Base-by-base conservation (phyloP, 1,140 invertebrate species). In the Penaeus indicus region DNA sequence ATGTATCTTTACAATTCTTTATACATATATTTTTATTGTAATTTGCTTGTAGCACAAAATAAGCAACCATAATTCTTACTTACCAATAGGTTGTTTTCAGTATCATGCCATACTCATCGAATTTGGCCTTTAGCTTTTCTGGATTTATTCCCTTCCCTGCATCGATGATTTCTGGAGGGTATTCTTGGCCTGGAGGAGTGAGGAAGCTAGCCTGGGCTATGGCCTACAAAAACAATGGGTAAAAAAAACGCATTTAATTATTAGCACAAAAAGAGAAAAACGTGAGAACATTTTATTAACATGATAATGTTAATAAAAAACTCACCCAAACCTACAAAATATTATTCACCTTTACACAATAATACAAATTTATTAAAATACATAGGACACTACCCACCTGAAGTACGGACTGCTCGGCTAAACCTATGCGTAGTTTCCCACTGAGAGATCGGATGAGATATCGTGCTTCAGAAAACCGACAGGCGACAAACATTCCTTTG, bases 351-450 rank as follows among this genome's bases (percentile, higher is more conserved):
- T 54, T 5, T 16, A 54, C 8, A 54, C 54, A 13, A 54, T 54
- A 54, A 54, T 13, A 54, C 54, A 11, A 54, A 54, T 16, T 54
- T 54, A 54, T 11, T 54, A 1, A 13, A 16, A 16, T 54, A 11
- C 54, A 54, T 16, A 54, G 16, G 16, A 54, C 54, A 54, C 4
- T 18, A 25, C 84, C 88, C 92, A 94, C 94, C 92, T 97, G 96
- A 22, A 99, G 93, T 38, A 99, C 95, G 21, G 98, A 99, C 93
- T 99, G 98, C 92, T 99, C 99, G 1, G 98, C 99, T 81, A 99
- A 94, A 7, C 98, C 98, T 91, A 99, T 98, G 64, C 99, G 94
- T 77, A 99, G 93, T 93, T 99, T 99, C 19, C 99, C 99, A 89
- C 96, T 95, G 2, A 99, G 93, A 0, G 97, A 98, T 91, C 99